Conservation (phyloP, 2,113 vertebrate species). For the Naja naja region DNA sequence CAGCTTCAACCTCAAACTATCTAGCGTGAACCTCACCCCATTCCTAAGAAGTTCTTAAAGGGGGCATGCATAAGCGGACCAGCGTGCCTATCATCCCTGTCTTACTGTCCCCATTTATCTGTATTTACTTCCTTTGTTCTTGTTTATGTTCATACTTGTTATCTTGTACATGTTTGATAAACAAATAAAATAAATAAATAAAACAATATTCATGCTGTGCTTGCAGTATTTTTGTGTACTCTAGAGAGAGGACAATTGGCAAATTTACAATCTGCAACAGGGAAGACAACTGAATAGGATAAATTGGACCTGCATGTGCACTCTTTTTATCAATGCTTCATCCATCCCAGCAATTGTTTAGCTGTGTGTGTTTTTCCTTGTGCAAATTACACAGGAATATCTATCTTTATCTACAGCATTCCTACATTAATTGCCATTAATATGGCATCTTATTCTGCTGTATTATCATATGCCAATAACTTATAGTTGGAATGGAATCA, state of each 20-base stretch:
- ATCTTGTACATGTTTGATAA: too few relatives aligned
- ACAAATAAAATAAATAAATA: too few relatives aligned
- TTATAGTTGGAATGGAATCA: not conserved
- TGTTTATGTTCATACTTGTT: too few relatives aligned
- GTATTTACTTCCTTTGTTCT: too few relatives aligned
- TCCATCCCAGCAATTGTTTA: not conserved
- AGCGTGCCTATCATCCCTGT: too few relatives aligned
- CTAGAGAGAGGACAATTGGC: not conserved
- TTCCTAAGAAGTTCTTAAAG: too few relatives aligned
- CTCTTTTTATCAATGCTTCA: not conserved
- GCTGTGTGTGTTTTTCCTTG: not conserved
- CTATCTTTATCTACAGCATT: not conserved
- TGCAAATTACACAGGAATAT: not conserved
- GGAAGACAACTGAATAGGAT: not conserved
- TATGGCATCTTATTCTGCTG: not conserved
- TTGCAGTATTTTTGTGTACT: not conserved
- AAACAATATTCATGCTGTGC: not conserved
- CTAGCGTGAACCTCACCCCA: too few relatives aligned
- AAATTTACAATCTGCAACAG: not conserved
- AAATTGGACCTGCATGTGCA: not conserved
- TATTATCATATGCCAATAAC: not conserved
- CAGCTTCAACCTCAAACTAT: too few relatives aligned
- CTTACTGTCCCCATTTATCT: too few relatives aligned
- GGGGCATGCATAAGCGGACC: too few relatives aligned
- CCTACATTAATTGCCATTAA: not conserved